Conservation (phyloP, 2,113 vertebrate genomes). For the Tautogolabrus adspersus region DNA sequence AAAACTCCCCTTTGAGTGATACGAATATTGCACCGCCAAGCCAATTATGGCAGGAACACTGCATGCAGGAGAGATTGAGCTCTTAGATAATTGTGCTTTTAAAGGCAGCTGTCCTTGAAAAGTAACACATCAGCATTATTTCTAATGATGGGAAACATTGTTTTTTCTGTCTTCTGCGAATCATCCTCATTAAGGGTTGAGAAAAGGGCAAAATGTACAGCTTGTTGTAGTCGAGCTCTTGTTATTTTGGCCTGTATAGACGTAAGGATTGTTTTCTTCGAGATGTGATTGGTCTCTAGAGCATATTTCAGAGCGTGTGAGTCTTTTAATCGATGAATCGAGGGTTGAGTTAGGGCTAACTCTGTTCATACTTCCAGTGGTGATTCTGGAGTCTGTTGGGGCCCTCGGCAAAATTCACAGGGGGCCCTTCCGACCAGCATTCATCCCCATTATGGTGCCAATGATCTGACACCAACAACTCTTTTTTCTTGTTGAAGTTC, state of each 20-base stretch:
- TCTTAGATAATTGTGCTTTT: slow-evolving; percentile 12
- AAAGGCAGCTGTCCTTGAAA: slow-evolving; percentile 22
- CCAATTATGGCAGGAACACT: slow-evolving; percentile 9
- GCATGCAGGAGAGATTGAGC: background rate
- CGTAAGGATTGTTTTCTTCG: slow-evolving; percentile 14
- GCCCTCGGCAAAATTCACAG: too few relatives aligned
- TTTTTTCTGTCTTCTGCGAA: slow-evolving; percentile 4
- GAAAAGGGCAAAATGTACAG: slow-evolving; percentile 15
- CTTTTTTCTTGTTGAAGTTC: too few relatives aligned
- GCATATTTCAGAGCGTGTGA: slow-evolving; percentile 4
- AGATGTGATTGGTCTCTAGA: slow-evolving; percentile 15
- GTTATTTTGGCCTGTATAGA: background rate
- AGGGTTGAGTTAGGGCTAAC: background rate
- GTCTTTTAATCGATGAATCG: slow-evolving; percentile 1
- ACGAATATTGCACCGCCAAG: background rate
- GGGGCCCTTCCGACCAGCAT: too few relatives aligned
- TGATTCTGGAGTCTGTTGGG: too few relatives aligned
- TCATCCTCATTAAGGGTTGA: slow-evolving; percentile 9
- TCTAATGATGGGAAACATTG: slow-evolving; percentile 40
- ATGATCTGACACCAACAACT: too few relatives aligned
- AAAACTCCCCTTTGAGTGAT: background rate
- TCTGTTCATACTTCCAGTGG: background rate
- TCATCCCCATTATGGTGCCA: too few relatives aligned
- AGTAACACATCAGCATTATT: slow-evolving; percentile 18
- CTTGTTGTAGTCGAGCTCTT: background rate